These are phyloP conservation scores for Etheostoma cragini DNA, from an alignment of 2,113 vertebrate species.

Conservation along the genomic window DNA sequence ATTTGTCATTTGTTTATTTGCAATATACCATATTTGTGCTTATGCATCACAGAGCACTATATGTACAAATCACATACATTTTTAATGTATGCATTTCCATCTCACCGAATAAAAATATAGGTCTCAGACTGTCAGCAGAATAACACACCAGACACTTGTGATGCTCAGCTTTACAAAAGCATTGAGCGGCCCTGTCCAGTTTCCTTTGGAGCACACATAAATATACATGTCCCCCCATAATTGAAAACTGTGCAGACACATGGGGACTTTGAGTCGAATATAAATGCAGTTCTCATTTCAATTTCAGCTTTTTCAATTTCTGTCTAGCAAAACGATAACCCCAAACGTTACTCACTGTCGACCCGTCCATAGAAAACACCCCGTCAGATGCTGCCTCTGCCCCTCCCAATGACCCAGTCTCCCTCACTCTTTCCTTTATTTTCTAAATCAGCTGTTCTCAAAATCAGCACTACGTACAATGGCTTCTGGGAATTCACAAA, in stretches of 20 bases:
- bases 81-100: not conserved
- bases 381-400: slow-evolving; percentile 19
- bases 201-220: slow-evolving; percentile 55
- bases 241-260: slow-evolving; percentile 61
- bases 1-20: not conserved
- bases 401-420: slow-evolving; percentile 29
- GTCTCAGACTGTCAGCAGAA: slow-evolving; percentile 32
- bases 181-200: slow-evolving; percentile 36
- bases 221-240: slow-evolving; percentile 59
- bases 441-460: slow-evolving; percentile 44
- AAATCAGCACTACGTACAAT: slow-evolving; percentile 33
- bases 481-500: slow-evolving; percentile 30
- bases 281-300: slow-evolving; percentile 65
- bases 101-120: slow-evolving; percentile 11
- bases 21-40: not conserved
- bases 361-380: slow-evolving; percentile 49
- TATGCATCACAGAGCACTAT: not conserved
- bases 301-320: slow-evolving; percentile 63
- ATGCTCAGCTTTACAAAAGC: slow-evolving; percentile 28
- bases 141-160: slow-evolving; percentile 7
- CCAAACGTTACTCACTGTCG: slow-evolving; percentile 19
- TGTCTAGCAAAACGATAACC: slow-evolving; percentile 59
- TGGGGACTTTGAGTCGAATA: slow-evolving; percentile 68
- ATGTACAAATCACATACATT: not conserved
- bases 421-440: slow-evolving; percentile 1